Evolutionary conservation across 2,888 invertebrate species (phyloP).

Genomic region (Aleiodes testaceus): DNA sequence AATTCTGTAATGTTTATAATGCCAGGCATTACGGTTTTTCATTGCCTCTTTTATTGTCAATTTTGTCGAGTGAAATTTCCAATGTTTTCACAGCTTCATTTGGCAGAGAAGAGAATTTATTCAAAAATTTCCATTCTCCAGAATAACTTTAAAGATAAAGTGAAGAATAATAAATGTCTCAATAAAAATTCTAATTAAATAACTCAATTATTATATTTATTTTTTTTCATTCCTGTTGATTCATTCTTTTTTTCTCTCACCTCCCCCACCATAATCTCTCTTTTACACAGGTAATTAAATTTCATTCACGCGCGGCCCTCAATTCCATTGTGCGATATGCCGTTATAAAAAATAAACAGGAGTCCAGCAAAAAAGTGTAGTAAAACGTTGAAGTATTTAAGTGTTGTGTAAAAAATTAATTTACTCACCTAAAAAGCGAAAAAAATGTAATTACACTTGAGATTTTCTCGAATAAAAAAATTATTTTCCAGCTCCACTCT

Average conservation of each 20-base stretch:
- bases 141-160: too few species aligned
- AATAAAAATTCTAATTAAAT: constrained; percentile 47
- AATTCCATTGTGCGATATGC: constrained; percentile 28
- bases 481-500: not conserved
- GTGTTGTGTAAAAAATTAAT: constrained; percentile 12
- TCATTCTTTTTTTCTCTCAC: constrained; percentile 23
- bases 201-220: constrained; percentile 54
- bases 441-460: not conserved
- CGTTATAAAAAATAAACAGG: constrained; percentile 30
- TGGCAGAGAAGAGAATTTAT: not conserved
- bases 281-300: constrained; percentile 45
- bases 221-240: constrained; percentile 26
- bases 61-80: not conserved
- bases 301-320: constrained; percentile 43
- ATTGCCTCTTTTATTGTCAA: not conserved
- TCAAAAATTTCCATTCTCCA: not conserved
- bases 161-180: too few species aligned
- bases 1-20: constrained; percentile 20
- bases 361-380: not conserved
- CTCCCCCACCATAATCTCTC: not conserved
- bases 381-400: constrained; percentile 2
- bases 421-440: constrained; percentile 21
- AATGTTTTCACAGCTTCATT: not conserved
- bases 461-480: not conserved
- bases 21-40: not conserved